phyloP scores from a whole-genome alignment of 2,113 vertebrate genomes.

The Turdus rufiventris region DNA sequence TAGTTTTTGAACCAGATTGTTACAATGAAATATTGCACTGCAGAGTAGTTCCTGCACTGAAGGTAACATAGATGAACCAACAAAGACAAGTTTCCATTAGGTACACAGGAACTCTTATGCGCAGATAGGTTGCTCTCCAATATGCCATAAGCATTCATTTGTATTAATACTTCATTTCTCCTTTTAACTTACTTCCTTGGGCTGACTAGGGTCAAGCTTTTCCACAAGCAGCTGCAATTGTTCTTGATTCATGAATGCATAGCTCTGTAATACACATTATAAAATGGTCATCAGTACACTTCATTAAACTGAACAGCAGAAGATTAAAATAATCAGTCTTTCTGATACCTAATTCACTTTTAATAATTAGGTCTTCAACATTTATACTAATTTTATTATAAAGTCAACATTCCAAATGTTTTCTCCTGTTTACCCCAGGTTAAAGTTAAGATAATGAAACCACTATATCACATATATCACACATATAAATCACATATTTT shows the following conservation, averaged over 20 bases:
- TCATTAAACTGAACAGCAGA: neutral
- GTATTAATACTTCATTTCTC: neutral
- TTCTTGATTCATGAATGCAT: conserved; percentile 90
- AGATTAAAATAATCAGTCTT: conserved; percentile 22
- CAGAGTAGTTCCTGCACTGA: neutral
- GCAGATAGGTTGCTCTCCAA: neutral
- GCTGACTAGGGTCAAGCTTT: conserved; percentile 82
- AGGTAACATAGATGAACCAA: neutral
- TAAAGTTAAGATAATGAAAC: neutral
- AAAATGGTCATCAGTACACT: conserved; percentile 10
- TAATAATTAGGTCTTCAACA: neutral
- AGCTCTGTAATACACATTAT: conserved; percentile 80
- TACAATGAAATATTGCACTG: neutral
- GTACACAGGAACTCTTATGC: fast-evolving
- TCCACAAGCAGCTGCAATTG: conserved; percentile 88
- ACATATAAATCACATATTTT: neutral
- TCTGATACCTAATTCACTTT: neutral
- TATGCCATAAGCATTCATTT: neutral
- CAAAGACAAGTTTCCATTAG: neutral
- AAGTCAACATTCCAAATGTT: neutral
- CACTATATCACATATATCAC: neutral
- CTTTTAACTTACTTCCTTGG: conserved; percentile 84
- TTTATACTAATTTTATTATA: neutral
- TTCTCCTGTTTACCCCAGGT: neutral
- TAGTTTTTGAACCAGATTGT: neutral